Percentiles rank a stretch among this genome's conserved stretches.
Evolutionary conservation across 2,113 vertebrate genomes (phyloP).

Genomic region (Sinocyclocheilus grahami): DNA sequence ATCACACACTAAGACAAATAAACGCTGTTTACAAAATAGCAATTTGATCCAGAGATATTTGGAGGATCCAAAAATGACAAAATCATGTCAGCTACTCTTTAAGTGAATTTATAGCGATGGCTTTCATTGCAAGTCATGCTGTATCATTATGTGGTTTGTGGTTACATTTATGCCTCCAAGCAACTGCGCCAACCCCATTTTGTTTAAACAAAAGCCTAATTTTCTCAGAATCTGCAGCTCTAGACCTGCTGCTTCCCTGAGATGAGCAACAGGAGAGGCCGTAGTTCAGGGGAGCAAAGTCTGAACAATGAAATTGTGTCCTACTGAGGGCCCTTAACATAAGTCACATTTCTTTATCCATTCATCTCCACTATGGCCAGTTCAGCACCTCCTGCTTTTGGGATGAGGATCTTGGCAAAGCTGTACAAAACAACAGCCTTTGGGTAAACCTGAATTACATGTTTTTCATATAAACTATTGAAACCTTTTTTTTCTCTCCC

Average conservation of each 20-base stretch:
- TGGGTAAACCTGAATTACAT: conserved; percentile 49
- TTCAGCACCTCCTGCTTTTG: conserved; percentile 30
- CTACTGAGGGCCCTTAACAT: conserved; percentile 15
- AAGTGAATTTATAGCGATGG: conserved; percentile 69
- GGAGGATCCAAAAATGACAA: conserved; percentile 55
- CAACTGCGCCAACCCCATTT: conserved; percentile 50
- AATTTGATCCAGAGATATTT: conserved; percentile 54
- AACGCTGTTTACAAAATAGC: conserved; percentile 67
- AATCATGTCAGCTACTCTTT: conserved; percentile 68
- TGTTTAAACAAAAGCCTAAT: conserved; percentile 67
- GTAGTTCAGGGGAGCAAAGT: background rate
- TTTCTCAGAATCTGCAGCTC: conserved; percentile 62
- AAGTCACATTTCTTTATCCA: conserved; percentile 37
- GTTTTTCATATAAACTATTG: conserved; percentile 45
- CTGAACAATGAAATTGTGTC: conserved; percentile 47
- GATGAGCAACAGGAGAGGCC: conserved; percentile 35
- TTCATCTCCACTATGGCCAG: conserved; percentile 21
- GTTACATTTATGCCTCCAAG: conserved; percentile 63
- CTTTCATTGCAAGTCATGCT: conserved; percentile 61
- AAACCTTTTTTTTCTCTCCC: conserved; percentile 19
- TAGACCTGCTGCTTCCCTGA: conserved; percentile 41
- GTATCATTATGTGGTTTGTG: conserved; percentile 72
- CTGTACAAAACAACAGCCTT: conserved; percentile 9
- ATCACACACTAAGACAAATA: conserved; percentile 72
- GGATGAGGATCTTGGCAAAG: conserved; percentile 14